Percentiles rank a stretch among this genome's conserved stretches.
phyloP scores from a whole-genome alignment of 1,140 invertebrate genomes.

The Daktulosphaira vitifoliae region DNA sequence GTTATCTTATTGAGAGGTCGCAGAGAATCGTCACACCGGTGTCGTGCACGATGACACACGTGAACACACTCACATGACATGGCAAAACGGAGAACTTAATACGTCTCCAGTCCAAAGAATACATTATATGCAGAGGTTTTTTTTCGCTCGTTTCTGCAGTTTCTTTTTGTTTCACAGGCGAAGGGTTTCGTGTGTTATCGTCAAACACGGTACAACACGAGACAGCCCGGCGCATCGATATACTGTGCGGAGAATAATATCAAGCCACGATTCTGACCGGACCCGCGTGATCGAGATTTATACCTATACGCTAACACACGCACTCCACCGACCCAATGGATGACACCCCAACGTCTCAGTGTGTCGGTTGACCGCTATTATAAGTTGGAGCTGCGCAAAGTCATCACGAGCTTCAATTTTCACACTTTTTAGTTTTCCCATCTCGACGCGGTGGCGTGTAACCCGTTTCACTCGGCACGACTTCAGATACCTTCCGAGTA shows the following conservation, averaged over 20 bases:
- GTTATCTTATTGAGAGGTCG: constrained; percentile 16
- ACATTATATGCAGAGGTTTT: background rate
- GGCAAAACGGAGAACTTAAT: constrained; percentile 2
- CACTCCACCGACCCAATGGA: background rate
- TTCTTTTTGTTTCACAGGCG: constrained; percentile 16
- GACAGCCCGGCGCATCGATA: constrained; percentile 13
- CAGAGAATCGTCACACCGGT: constrained; percentile 5
- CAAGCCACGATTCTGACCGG: constrained; percentile 31
- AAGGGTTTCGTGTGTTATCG: constrained; percentile 20
- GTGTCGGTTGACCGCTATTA: constrained; percentile 14
- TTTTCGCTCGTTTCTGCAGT: constrained; percentile 18
- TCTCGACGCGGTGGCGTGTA: no score
- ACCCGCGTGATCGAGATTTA: constrained; percentile 33
- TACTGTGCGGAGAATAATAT: constrained; percentile 9
- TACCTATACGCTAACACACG: constrained; percentile 1
- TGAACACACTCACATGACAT: no score
- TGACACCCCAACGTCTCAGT: constrained; percentile 14
- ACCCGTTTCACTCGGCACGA: no score
- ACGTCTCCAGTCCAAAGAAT: no score
- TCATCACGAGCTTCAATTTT: constrained; percentile 30
- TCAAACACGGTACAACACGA: constrained; percentile 15
- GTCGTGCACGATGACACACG: constrained; percentile 6
- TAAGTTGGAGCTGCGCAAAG: background rate
- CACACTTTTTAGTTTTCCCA: constrained; percentile 22
- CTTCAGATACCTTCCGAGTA: no score